Evolutionary conservation across 2,888 invertebrate species (phyloP).

Genomic region (Eumacrocentrus americanus): DNA sequence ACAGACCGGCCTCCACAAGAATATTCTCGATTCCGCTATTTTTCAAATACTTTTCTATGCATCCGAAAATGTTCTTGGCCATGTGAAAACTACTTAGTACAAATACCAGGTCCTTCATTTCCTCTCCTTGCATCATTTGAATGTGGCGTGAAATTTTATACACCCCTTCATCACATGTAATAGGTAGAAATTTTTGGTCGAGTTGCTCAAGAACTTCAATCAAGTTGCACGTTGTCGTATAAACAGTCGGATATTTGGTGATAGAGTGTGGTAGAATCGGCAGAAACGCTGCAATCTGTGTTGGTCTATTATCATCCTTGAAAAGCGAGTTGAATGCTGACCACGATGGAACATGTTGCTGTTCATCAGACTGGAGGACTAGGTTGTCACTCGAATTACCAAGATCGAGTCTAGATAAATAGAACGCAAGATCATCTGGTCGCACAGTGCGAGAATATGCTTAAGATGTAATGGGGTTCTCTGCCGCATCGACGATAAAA

Average conservation of each 20-base stretch:
- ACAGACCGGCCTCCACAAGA: background rate
- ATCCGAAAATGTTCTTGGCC: background rate
- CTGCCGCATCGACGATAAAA: background rate
- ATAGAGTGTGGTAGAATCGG: slow-evolving; percentile 11
- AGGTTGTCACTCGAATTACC: background rate
- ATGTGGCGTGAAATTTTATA: background rate
- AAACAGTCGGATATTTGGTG: slow-evolving; percentile 3
- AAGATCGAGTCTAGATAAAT: too few relatives aligned
- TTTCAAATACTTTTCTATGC: background rate
- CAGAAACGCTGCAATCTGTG: slow-evolving; percentile 5
- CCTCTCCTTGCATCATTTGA: background rate
- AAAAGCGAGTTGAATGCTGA: slow-evolving; percentile 12
- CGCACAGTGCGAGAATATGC: too few relatives aligned
- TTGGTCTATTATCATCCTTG: slow-evolving; percentile 4
- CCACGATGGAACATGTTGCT: slow-evolving; percentile 5
- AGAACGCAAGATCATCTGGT: background rate
- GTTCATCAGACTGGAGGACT: background rate
- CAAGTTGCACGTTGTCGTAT: background rate
- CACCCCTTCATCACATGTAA: background rate
- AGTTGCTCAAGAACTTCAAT: background rate
- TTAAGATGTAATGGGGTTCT: too few relatives aligned
- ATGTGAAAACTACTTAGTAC: background rate
- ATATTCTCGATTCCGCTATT: background rate
- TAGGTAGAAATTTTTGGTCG: background rate
- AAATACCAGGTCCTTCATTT: background rate